Evolutionary conservation across 2,113 vertebrate species (phyloP).

Genomic region (Myocastor coypus): DNA sequence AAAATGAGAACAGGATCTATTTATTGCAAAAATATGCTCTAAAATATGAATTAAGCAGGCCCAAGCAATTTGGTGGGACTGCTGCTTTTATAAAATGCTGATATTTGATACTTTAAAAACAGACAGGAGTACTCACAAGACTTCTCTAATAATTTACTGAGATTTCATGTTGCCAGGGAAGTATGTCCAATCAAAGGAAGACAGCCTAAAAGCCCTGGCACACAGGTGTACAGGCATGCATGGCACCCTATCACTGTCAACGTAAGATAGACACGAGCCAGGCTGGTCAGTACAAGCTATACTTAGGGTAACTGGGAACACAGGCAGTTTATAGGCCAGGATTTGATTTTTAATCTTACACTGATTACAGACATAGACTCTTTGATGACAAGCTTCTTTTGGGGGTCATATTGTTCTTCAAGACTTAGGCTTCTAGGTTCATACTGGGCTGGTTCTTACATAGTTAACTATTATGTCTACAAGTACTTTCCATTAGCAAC

Average conservation of each 20-base stretch:
- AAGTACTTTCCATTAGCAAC: neutral
- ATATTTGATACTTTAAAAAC: slow-evolving; percentile 57
- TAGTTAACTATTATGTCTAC: neutral
- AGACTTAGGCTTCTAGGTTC: slow-evolving; percentile 38
- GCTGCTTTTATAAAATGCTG: slow-evolving; percentile 39
- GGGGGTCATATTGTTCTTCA: slow-evolving; percentile 26
- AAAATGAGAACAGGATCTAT: neutral
- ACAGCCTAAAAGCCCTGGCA: neutral
- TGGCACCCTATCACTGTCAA: neutral
- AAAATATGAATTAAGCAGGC: slow-evolving; percentile 37
- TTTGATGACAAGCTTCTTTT: slow-evolving; percentile 28
- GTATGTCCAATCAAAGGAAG: slow-evolving; percentile 30
- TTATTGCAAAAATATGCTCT: slow-evolving; percentile 37
- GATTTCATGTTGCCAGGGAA: neutral
- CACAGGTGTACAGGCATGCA: neutral
- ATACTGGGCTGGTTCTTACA: neutral
- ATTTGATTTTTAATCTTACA: neutral
- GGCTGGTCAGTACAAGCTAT: neutral
- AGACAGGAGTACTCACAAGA: neutral
- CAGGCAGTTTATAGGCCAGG: neutral
- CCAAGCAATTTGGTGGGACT: neutral
- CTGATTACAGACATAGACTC: neutral
- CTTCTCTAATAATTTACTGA: slow-evolving; percentile 20
- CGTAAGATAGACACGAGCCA: neutral
- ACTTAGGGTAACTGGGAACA: neutral